Evolutionary conservation across 2,113 vertebrate species (phyloP), one percentile per base, ranked within the genome.

Genomic region (Upupa epops): DNA sequence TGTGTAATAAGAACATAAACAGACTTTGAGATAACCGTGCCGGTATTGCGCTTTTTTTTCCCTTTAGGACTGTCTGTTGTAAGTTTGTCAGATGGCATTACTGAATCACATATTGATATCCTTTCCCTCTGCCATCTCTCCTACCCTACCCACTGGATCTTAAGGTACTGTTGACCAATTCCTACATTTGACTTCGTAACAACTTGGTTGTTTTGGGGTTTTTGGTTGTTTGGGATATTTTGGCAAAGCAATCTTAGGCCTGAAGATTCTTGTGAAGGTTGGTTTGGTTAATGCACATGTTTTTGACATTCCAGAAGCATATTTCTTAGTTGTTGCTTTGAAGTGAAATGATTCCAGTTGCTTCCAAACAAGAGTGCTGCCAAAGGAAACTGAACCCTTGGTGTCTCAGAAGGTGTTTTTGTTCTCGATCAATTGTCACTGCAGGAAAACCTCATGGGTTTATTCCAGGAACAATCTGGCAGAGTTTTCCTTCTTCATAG

Each of bases 401-500:
- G 0, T 5, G 4, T 94, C 88, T 68, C 85, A 49, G 52, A 63
- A 37, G 29, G 51, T 63, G 42, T 37, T 92, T 89, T 91, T 68
- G 40, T 90, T 84, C 87, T 87, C 78, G 73, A 1, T 51, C 75
- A 82, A 19, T 80, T 85, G 88, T 56, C 75, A 56, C 51, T 77
- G 64, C 93, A 91, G 72, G 60, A 88, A 83, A 83, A 89, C 80
- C 0, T 2, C 91, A 74, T n/a, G 56, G 74, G 52, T 31, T 89
- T 91, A 52, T 60, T 60, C 75, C 78, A 80, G 64, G 65, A 74
- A 89, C 85, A 89, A 21, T 59, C 60, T 95, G 83, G 64, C 79
- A 83, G 71, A 37, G 65, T 60, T 89, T 86, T 88, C 64, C 37
- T 86, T 63, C 68, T 66, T n/a, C 79, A 49, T 9, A 56, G 88